Evolutionary conservation across 2,888 invertebrate species (phyloP).

Genomic region (Myopa testacea): DNA sequence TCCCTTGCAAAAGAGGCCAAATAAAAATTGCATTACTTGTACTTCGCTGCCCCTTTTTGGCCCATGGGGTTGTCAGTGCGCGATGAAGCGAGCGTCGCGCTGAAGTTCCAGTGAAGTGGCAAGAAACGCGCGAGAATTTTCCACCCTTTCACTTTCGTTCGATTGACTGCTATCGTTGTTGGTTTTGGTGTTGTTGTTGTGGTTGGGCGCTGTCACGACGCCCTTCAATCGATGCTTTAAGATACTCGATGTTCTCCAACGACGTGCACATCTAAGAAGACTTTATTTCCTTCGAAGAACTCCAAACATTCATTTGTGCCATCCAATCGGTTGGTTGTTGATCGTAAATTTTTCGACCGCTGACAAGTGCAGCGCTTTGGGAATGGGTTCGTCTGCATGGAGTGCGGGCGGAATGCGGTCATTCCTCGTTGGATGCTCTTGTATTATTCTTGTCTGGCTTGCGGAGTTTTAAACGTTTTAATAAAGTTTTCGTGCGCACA

Average conservation of each 20-base stretch:
- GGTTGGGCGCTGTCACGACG: not conserved
- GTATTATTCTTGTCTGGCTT: not conserved
- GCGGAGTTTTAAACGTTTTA: not conserved
- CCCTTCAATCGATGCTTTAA: not conserved
- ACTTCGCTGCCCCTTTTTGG: slow-evolving; percentile 18
- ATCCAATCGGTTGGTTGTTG: not conserved
- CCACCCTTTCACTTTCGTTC: slow-evolving; percentile 21
- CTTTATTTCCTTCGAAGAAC: slow-evolving; percentile 4
- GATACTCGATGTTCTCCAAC: not conserved
- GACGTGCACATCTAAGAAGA: not conserved
- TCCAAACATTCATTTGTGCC: slow-evolving; percentile 4
- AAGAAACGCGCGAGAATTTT: not conserved
- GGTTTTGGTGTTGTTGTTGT: not conserved
- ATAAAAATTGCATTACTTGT: slow-evolving; percentile 42
- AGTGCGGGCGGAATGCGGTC: not conserved
- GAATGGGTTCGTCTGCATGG: not conserved
- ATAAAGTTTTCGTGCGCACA: slow-evolving; percentile 23
- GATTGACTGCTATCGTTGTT: not conserved
- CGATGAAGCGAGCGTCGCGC: not conserved
- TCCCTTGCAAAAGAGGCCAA: slow-evolving; percentile 9
- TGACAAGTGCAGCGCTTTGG: slow-evolving; percentile 20
- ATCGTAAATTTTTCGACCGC: slow-evolving; percentile 29
- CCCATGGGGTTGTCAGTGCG: not conserved
- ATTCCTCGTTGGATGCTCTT: not conserved
- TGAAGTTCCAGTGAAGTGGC: not conserved